These are phyloP conservation scores for Pogonomyrmex californicus DNA, from an alignment of 1,140 invertebrate species.

Conservation along the genomic window DNA sequence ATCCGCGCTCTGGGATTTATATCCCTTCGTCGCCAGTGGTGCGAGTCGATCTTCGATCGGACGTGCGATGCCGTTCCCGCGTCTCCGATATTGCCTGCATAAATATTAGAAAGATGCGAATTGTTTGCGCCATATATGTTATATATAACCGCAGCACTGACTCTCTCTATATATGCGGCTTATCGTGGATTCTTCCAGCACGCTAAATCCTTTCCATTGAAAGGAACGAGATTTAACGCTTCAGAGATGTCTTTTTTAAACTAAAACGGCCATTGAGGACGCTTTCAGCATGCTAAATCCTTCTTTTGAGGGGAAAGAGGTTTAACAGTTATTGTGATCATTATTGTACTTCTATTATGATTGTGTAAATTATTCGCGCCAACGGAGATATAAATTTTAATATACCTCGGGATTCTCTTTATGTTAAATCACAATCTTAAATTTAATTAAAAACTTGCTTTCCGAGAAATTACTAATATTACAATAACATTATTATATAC, in stretches of 20 bases:
- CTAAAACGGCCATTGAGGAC: neutral
- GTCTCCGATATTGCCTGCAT: constrained; percentile 27
- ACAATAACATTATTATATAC: neutral
- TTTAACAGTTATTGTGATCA: constrained; percentile 5
- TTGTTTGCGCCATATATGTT: constrained; percentile 3
- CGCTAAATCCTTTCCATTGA: constrained; percentile 38
- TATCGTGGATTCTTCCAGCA: constrained; percentile 47
- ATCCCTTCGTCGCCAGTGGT: constrained; percentile 30
- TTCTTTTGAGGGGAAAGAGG: constrained; percentile 4
- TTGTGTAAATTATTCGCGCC: neutral
- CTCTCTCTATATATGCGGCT: constrained; percentile 9
- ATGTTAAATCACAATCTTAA: neutral
- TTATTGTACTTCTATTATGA: constrained; percentile 9
- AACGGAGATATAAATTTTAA: neutral
- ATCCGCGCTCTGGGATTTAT: constrained; percentile 16
- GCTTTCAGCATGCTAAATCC: neutral
- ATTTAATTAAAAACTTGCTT: neutral
- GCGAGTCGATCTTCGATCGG: constrained; percentile 46
- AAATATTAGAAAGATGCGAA: constrained; percentile 52
- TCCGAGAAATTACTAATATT: neutral
- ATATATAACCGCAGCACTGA: neutral
- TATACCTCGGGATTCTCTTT: neutral
- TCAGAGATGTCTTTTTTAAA: neutral
- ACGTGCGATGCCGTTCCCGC: neutral
- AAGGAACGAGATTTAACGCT: constrained; percentile 31